A percentile compares a stretch with the other conserved stretches of the same genome.
phyloP scores from a whole-genome alignment of 2,113 vertebrate species.

The Otolemur garnettii region DNA sequence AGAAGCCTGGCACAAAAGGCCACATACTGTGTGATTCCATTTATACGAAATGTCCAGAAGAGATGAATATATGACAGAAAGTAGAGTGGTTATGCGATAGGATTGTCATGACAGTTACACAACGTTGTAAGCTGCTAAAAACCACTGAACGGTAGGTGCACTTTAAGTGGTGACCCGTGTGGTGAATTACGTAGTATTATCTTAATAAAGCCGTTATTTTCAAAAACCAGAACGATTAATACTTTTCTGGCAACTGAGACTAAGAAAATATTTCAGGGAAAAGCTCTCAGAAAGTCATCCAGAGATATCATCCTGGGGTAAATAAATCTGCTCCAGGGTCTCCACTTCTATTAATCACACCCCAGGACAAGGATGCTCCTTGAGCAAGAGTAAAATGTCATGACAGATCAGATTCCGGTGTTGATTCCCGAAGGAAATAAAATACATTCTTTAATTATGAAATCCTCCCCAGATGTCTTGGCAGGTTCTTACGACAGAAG shows the following conservation, averaged over 20 bases:
- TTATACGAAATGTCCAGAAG: background rate
- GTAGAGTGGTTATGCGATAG: no score
- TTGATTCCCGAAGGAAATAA: slow-evolving; percentile 56
- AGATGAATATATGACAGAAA: background rate
- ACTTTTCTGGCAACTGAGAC: background rate
- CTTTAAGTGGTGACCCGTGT: background rate
- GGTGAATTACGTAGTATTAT: background rate
- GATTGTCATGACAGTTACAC: background rate
- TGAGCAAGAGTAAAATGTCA: slow-evolving; percentile 43
- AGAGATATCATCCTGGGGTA: background rate
- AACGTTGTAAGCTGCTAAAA: background rate
- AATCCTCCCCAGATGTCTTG: slow-evolving; percentile 55
- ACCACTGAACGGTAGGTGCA: background rate
- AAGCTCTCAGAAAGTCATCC: background rate
- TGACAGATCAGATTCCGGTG: slow-evolving; percentile 34
- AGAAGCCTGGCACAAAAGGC: background rate
- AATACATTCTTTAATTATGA: slow-evolving; percentile 62
- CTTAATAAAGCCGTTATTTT: background rate
- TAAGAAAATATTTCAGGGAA: background rate
- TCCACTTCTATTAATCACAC: slow-evolving; percentile 46
- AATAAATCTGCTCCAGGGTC: background rate
- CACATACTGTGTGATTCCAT: background rate
- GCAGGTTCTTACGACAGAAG: background rate
- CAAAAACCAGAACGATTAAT: background rate
- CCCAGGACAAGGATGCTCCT: background rate